Percentiles rank a stretch among this genome's conserved stretches.
These are phyloP conservation scores for Morpho achilles DNA, from an alignment of 2,888 invertebrate genomes.

Conservation along the genomic window DNA sequence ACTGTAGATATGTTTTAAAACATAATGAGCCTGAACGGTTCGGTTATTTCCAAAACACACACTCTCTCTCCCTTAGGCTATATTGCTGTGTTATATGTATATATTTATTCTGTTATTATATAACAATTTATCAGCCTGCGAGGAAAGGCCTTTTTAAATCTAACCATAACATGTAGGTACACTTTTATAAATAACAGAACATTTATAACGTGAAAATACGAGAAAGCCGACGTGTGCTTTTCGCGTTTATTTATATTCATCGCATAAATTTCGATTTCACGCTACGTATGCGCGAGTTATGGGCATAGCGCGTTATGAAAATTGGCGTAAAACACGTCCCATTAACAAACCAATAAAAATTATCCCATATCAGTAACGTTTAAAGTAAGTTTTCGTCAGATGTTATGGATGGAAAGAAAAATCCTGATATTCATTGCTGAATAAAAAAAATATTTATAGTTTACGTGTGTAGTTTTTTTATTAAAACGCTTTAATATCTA, in stretches of 20 bases:
- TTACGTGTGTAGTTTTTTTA: too few relatives aligned
- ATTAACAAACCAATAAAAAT: conserved; percentile 28
- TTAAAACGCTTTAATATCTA: too few relatives aligned
- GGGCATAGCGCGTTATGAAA: conserved; percentile 28
- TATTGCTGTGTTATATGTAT: neutral
- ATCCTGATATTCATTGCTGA: too few relatives aligned
- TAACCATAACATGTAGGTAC: conserved; percentile 3
- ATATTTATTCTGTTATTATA: too few relatives aligned
- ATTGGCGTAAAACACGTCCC: conserved; percentile 28
- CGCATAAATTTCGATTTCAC: conserved; percentile 30
- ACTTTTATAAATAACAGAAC: conserved; percentile 32
- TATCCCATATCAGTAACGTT: conserved; percentile 9
- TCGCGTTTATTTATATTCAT: conserved; percentile 28
- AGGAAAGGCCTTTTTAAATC: too few relatives aligned
- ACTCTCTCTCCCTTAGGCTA: neutral
- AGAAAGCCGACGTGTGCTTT: conserved; percentile 29
- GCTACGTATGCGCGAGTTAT: conserved; percentile 29
- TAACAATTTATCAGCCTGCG: too few relatives aligned
- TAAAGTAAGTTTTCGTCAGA: too few relatives aligned
- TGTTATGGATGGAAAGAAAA: too few relatives aligned
- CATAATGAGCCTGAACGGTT: too few relatives aligned
- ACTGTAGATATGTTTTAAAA: too few relatives aligned
- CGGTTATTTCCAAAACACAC: too few relatives aligned
- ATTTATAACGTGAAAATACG: conserved; percentile 28
- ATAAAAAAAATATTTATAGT: too few relatives aligned